Evolutionary conservation across 2,797 vertebrate species (phyloP).

Genomic region (Platalea minor): DNA sequence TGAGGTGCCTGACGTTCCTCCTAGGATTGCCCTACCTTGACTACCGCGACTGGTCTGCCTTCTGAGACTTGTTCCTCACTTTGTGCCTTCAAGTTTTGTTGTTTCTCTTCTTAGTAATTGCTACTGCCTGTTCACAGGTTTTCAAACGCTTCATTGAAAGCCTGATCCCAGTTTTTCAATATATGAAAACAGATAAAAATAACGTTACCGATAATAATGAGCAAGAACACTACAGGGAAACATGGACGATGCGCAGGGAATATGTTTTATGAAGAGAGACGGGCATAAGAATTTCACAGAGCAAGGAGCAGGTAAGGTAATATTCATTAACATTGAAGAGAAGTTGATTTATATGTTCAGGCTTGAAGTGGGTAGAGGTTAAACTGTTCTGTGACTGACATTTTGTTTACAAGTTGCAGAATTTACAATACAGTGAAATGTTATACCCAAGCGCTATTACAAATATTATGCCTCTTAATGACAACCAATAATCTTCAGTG

Average conservation of each 20-base stretch:
- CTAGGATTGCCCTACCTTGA: not conserved
- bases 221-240: not conserved
- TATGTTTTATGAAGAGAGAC: not conserved
- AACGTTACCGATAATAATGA: not conserved
- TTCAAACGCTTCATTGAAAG: not conserved
- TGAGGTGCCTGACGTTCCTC: not conserved
- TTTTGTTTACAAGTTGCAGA: slow-evolving; percentile 6
- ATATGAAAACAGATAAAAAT: not conserved
- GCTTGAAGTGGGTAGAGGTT: not conserved
- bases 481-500: not conserved
- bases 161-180: not conserved
- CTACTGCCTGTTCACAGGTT: not conserved
- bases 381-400: not conserved
- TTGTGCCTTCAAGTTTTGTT: not conserved
- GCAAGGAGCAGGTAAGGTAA: not conserved
- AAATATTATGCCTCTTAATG: not conserved
- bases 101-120: not conserved
- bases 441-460: not conserved
- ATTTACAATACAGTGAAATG: not conserved
- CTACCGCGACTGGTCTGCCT: not conserved
- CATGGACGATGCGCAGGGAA: not conserved
- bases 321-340: not conserved
- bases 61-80: not conserved
- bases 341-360: not conserved
- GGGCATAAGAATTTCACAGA: not conserved